These are phyloP conservation scores for Drosophila rellima DNA, from an alignment of 2,888 invertebrate genomes.

Conservation along the genomic window DNA sequence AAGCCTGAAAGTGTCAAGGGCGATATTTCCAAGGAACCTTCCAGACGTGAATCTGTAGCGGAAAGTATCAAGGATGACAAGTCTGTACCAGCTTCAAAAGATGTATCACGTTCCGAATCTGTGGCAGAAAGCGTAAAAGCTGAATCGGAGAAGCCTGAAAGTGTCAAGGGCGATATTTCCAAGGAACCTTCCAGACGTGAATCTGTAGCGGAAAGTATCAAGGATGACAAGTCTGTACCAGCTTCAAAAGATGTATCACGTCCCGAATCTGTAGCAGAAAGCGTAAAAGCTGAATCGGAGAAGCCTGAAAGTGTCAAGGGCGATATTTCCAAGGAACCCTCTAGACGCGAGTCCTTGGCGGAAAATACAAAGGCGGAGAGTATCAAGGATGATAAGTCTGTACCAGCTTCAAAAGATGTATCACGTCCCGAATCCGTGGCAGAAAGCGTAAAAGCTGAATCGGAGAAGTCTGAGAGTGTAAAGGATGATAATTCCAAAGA, in stretches of 20 bases:
- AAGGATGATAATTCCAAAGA: constrained; percentile 45
- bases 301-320: constrained; percentile 30
- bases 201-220: too few relatives aligned
- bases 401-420: constrained; percentile 33
- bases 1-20: too few relatives aligned
- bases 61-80: too few relatives aligned
- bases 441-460: constrained; percentile 20
- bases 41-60: too few relatives aligned
- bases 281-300: constrained; percentile 15
- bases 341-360: constrained; percentile 19
- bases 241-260: constrained; percentile 55
- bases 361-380: constrained; percentile 9
- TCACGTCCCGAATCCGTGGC: constrained; percentile 42
- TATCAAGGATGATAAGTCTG: constrained; percentile 27
- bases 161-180: too few relatives aligned
- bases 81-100: too few relatives aligned
- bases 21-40: too few relatives aligned
- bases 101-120: too few relatives aligned
- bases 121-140: too few relatives aligned
- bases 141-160: too few relatives aligned
- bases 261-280: constrained; percentile 21
- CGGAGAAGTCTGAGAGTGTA: constrained; percentile 31
- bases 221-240: constrained; percentile 37
- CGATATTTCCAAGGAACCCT: constrained; percentile 17
- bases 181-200: too few relatives aligned